Percentiles rank a stretch among this genome's conserved stretches.
These are phyloP conservation scores for Petaurus breviceps DNA, from an alignment of 2,113 vertebrate species.

Conservation along the genomic window DNA sequence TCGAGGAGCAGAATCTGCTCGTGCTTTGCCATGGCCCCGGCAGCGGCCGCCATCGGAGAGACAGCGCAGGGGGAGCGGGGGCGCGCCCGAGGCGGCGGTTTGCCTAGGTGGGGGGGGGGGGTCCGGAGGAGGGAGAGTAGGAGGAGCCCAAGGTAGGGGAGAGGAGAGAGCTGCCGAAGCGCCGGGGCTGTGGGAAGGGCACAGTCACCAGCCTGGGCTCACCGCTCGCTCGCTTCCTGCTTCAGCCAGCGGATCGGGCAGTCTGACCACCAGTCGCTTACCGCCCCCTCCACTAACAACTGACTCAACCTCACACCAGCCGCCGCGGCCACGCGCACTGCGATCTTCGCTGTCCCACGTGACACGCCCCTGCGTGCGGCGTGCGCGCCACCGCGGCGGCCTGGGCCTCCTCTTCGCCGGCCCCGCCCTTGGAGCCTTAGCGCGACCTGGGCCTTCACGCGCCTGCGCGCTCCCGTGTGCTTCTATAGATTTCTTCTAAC, in stretches of 20 bases:
- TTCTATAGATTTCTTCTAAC: not conserved
- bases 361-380: conserved; percentile 52
- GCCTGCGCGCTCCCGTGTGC: conserved; percentile 33
- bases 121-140: not conserved
- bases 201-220: conserved; percentile 27
- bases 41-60: conserved; percentile 83
- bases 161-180: conserved; percentile 20
- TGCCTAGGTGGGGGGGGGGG: conserved; percentile 65
- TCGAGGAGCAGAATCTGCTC: conserved; percentile 95
- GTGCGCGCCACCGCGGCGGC: conserved; percentile 48
- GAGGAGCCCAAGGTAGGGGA: not conserved
- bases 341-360: conserved; percentile 71
- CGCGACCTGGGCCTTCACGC: not conserved
- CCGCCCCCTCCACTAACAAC: conserved; percentile 58
- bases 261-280: not conserved
- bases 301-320: conserved; percentile 71
- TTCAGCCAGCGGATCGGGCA: conserved; percentile 56
- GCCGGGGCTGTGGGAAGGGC: not conserved
- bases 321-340: conserved; percentile 75
- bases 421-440: conserved; percentile 2
- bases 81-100: conserved; percentile 77
- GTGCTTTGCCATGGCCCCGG: conserved; percentile 93
- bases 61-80: conserved; percentile 76
- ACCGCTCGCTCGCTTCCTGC: conserved; percentile 24
- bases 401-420: not conserved